Evolutionary conservation across 2,888 invertebrate species (phyloP), one percentile per base, ranked within the genome.

Genomic region (Plebejus argus): DNA sequence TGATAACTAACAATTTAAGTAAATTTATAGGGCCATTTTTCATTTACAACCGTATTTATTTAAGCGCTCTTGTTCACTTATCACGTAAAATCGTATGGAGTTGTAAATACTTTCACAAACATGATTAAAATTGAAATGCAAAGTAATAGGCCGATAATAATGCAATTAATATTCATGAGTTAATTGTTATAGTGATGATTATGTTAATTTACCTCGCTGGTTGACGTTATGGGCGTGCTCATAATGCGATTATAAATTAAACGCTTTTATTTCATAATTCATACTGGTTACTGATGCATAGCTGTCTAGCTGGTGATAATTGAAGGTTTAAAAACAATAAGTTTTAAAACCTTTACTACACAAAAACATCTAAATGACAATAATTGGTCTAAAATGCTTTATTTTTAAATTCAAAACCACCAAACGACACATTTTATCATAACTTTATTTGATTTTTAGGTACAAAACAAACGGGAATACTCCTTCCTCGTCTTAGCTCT

Each of bases 91-190:
- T 45, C 45, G 35, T 72, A 39, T 72, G 39, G 20, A 72, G 72
- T 39, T 45, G 72, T 72, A 39, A 20, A 45, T n/a, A 45, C 72
- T 72, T 72, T 20, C 20, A 39, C 72, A 77, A 79, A 78, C 78
- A 33, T 76, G 66, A 66, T 66, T 66, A 77, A 79, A 80, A 83
- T 82, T 83, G 81, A 82, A 82, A 81, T 79, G 78, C 80, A 80
- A 82, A 82, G 81, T 83, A 81, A 81, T 79, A 81, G 78, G 79
- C 79, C 80, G 81, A 81, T 81, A 79, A 79, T 80, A 80, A 76
- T 78, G 53, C 76, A 79, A 80, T 82, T 82, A 83, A 82, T 80
- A 82, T 82, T 83, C 83, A 83, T 82, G 81, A 81, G 79, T 76
- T 80, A 80, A 83, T 81, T 82, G 79, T 81, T 79, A 79, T 81